phyloP scores from a whole-genome alignment of 92 coral and sea anemone species.

The Actinostola sp. region DNA sequence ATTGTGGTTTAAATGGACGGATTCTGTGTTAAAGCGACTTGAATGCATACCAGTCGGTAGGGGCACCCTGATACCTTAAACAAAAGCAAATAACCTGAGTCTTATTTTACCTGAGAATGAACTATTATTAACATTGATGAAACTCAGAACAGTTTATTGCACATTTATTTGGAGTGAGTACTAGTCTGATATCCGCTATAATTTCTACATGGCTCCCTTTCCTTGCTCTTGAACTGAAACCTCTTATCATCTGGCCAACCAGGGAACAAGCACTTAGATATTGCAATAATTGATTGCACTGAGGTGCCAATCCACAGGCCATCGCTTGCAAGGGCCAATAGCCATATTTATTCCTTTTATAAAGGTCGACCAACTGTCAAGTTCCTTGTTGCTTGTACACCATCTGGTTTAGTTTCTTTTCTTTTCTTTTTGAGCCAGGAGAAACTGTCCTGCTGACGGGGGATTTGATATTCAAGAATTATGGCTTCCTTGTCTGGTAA shows the following conservation, averaged over 20 bases:
- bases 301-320: constrained; percentile 40
- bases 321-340: constrained; percentile 33
- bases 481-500: constrained; percentile 22
- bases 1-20: too few relatives aligned
- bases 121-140: constrained; percentile 13
- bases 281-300: constrained; percentile 43
- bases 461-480: constrained; percentile 42
- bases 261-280: constrained; percentile 10
- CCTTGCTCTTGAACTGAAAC: constrained; percentile 52
- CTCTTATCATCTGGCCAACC: constrained; percentile 65
- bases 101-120: constrained; percentile 28
- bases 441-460: constrained; percentile 21
- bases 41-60: too few relatives aligned
- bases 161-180: neutral
- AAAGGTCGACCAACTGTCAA: constrained; percentile 26
- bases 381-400: constrained; percentile 20
- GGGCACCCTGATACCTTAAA: too few relatives aligned
- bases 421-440: constrained; percentile 8
- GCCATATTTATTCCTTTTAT: constrained; percentile 30
- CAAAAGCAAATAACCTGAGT: constrained; percentile 46
- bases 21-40: too few relatives aligned
- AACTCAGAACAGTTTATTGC: constrained; percentile 1
- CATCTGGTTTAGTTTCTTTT: constrained; percentile 16
- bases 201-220: constrained; percentile 53
- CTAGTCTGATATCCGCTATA: constrained; percentile 5